Conservation (phyloP, 2,113 vertebrate genomes). For the Chelonoidis abingdonii region DNA sequence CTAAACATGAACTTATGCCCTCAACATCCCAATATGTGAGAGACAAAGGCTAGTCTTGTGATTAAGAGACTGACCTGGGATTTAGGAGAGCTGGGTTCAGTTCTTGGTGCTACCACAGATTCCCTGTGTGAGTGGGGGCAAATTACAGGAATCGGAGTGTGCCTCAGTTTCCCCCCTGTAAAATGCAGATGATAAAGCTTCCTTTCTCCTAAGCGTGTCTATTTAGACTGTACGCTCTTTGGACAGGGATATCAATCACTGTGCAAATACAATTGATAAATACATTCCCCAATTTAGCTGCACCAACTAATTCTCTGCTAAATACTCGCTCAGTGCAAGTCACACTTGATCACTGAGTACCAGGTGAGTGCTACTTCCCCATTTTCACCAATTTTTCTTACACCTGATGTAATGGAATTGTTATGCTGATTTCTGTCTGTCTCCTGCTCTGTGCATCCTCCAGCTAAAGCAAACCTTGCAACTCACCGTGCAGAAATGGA, state of each 20-base stretch:
- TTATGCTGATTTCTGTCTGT: not conserved
- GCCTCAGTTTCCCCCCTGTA: not conserved
- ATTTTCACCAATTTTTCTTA: not conserved
- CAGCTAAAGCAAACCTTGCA: not conserved
- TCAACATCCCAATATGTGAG: not conserved
- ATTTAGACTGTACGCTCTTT: not conserved
- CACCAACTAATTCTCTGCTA: not conserved
- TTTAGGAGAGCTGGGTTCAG: not conserved
- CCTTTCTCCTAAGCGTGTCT: not conserved
- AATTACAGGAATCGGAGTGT: not conserved
- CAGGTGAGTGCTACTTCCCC: not conserved
- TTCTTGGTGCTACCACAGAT: not conserved
- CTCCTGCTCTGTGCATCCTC: not conserved
- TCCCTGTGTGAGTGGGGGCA: not conserved
- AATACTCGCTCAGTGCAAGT: not conserved
- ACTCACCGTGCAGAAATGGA: not conserved
- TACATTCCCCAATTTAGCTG: not conserved
- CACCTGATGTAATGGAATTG: not conserved
- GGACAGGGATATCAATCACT: not conserved
- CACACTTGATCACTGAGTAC: not conserved
- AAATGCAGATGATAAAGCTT: no score
- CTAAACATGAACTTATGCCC: not conserved
- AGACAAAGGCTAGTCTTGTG: not conserved
- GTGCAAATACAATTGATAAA: not conserved
- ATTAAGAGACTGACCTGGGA: not conserved